A percentile compares a stretch with the other conserved stretches of the same genome.
These are phyloP conservation scores for Alfaro cultratus DNA, from an alignment of 2,797 vertebrate genomes.

Conservation along the genomic window DNA sequence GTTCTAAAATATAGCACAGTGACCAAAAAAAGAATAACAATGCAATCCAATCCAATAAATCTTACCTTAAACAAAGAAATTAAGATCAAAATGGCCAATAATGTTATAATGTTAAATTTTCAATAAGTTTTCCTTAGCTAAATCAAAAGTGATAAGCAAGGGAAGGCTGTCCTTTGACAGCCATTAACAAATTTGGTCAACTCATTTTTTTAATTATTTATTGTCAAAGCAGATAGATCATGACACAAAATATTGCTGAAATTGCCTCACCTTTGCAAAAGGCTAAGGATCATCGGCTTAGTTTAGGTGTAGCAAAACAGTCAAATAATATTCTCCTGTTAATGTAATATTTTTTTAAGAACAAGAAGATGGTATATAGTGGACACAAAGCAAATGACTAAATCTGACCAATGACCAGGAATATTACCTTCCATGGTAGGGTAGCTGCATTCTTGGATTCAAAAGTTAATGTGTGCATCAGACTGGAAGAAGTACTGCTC, in stretches of 20 bases:
- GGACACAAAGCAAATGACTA: constrained; percentile 1
- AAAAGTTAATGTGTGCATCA: constrained; percentile 11
- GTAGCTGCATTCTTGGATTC: constrained; percentile 30
- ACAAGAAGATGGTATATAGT: constrained; percentile 1
- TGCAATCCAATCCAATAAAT: not conserved
- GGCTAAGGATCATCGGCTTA: not conserved
- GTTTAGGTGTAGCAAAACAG: constrained; percentile 13
- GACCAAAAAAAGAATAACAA: not conserved
- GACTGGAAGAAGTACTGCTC: constrained; percentile 6
- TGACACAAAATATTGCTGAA: not conserved
- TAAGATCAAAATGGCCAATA: not conserved
- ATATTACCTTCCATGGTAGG: constrained; percentile 37
- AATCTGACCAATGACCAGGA: constrained; percentile 25
- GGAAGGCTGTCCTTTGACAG: not conserved
- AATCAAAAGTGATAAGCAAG: not conserved
- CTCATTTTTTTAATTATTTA: not conserved
- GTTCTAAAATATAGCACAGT: not conserved
- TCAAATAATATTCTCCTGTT: constrained; percentile 11
- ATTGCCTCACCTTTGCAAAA: not conserved
- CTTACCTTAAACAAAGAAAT: too few species aligned
- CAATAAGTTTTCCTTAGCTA: not conserved
- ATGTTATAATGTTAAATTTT: not conserved
- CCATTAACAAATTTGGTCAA: not conserved
- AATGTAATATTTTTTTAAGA: constrained; percentile 12
- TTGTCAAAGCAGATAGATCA: not conserved